Base-by-base conservation (phyloP, 2,797 vertebrate species). In the Esox lucius region DNA sequence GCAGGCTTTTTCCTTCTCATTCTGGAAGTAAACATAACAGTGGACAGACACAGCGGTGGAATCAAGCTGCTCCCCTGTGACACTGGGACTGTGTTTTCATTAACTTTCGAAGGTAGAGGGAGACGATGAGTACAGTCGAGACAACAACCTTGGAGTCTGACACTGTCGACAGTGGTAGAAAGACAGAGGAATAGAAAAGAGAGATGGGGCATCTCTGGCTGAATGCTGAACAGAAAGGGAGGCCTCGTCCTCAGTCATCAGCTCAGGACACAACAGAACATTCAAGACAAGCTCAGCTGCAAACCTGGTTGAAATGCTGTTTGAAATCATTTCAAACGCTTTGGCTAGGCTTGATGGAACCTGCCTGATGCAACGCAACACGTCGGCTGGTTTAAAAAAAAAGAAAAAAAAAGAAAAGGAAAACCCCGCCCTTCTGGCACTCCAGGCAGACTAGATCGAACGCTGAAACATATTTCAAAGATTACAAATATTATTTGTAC, bases 81-180 rank as follows among this genome's bases (percentile, higher is more conserved):
- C 75, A 61, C 70, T 65, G 67, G 49, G 64, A 56, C 15, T 81
- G 73, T 13, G 31, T 72, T 89, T 85, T 83, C 75, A 85, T 83
- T 82, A 85, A 79, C 72, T 76, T 75, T 76, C 53, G 62, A 77
- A 70, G 53, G 76, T 24, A 16, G 9, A 19, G 46, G 70, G 53
- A 59, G 8, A 16, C n/a, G n/a, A 56, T 42, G 48, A 51, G 70
- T 26, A 64, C 62, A 75, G 72, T 75, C 70, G 11, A 65, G 62
- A 79, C 72, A 56, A 33, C 75, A 83, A 86, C 83, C 80, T 84
- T 84, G 78, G 49, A 81, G 70, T 49, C n/a, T 0, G 28, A 78
- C 78, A 79, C 64, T 42, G 49, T 67, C 16, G n/a, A 76, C 69
- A 48, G 67, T 51, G 67, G 66, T 74, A 22, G 68, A 28, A 62